Conservation (phyloP, 2,113 vertebrate genomes). For the Carollia perspicillata region DNA sequence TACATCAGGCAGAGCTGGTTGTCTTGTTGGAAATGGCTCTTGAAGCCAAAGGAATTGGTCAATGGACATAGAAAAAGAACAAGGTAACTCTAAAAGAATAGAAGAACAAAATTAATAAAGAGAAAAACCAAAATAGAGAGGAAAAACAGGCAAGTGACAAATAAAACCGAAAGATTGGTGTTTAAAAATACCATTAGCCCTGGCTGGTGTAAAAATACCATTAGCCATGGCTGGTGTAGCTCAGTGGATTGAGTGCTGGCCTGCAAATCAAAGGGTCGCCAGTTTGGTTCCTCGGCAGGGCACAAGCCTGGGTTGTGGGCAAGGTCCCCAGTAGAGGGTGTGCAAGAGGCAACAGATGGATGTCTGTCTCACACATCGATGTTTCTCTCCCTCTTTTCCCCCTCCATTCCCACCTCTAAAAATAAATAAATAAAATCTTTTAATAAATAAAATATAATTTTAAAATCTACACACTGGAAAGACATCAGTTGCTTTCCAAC, state of each 20-base stretch:
- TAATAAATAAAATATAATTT: neutral
- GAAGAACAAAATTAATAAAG: neutral
- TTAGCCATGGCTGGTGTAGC: neutral
- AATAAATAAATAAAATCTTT: too few relatives aligned
- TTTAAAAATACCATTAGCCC: neutral
- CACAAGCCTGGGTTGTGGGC: too few relatives aligned
- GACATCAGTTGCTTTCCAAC: neutral
- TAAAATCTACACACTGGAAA: neutral
- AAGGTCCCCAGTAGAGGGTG: too few relatives aligned
- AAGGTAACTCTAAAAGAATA: neutral
- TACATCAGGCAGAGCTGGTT: neutral
- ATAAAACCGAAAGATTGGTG: neutral
- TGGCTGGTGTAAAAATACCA: neutral
- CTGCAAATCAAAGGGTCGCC: too few relatives aligned
- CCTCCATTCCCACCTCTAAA: too few relatives aligned
- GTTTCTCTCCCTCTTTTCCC: too few relatives aligned
- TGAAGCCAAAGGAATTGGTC: neutral
- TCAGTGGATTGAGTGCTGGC: too few relatives aligned
- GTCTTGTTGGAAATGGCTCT: neutral
- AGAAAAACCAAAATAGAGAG: neutral
- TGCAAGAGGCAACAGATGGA: too few relatives aligned
- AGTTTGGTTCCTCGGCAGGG: too few relatives aligned
- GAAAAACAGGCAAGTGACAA: neutral
- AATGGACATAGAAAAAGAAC: neutral
- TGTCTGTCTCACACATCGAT: too few relatives aligned